These are phyloP conservation scores for Gopherus evgoodei DNA, from an alignment of 2,113 vertebrate genomes.

Conservation along the genomic window DNA sequence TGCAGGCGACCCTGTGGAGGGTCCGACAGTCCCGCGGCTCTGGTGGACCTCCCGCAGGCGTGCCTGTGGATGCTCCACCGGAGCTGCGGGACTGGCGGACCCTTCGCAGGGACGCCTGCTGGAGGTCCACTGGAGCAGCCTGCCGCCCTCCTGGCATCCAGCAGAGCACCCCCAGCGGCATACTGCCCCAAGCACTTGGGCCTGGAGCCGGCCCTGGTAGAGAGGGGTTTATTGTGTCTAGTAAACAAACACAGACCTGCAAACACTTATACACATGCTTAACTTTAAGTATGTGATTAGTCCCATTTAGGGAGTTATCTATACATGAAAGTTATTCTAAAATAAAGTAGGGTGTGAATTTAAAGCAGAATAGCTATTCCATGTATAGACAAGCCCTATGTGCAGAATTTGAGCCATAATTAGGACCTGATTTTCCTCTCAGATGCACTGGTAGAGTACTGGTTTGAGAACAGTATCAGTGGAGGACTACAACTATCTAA, in stretches of 20 bases:
- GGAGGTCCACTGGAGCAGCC: no score
- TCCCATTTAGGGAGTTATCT: neutral
- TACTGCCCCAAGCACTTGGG: no score
- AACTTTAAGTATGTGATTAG: neutral
- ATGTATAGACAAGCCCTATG: neutral
- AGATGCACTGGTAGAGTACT: neutral
- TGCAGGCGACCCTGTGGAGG: no score
- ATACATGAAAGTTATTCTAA: accelerated
- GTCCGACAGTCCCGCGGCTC: no score
- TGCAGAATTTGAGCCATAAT: neutral
- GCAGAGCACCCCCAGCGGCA: no score
- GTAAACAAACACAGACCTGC: neutral
- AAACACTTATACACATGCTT: neutral
- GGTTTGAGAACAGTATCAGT: neutral
- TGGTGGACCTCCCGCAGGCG: no score
- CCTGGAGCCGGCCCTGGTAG: no score
- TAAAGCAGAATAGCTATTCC: neutral
- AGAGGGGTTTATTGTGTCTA: neutral
- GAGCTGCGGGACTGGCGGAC: no score
- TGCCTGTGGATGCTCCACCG: no score
- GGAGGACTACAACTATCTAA: neutral
- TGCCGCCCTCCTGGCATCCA: no score
- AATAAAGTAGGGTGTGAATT: neutral
- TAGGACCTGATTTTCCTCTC: neutral
- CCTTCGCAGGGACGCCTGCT: no score